Evolutionary conservation across 2,113 vertebrate species (phyloP).

Genomic region (Psittacula cyanocephala): DNA sequence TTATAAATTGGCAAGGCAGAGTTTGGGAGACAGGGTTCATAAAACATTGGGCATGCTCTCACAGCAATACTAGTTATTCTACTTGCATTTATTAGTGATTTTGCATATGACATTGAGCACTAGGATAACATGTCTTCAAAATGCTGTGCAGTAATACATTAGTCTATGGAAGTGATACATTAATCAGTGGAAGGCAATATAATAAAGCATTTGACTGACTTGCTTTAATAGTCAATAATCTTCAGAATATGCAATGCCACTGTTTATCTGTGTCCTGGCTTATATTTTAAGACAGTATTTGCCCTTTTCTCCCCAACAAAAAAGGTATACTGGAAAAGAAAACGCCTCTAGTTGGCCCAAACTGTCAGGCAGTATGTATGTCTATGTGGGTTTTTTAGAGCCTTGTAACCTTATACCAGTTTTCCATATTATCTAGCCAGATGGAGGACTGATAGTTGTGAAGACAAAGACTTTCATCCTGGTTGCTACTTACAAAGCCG

Average conservation of each 20-base stretch:
- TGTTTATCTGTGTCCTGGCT: background rate
- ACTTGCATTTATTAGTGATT: background rate
- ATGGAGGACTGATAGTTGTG: conserved; percentile 72
- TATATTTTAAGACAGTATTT: background rate
- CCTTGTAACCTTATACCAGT: background rate
- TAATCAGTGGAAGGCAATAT: background rate
- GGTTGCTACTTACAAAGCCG: conserved; percentile 71
- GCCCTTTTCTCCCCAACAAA: background rate
- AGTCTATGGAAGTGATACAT: background rate
- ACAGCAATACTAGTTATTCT: background rate
- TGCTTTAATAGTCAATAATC: background rate
- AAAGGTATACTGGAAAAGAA: background rate
- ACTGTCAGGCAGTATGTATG: background rate
- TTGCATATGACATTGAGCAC: background rate
- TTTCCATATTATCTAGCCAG: conserved; percentile 53
- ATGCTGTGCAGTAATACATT: background rate
- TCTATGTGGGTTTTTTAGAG: background rate
- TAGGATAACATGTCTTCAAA: background rate
- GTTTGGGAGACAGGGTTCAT: background rate
- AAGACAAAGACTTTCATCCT: conserved; percentile 74
- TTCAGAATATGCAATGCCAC: background rate
- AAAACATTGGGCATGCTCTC: background rate
- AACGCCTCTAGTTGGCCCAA: background rate
- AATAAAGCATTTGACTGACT: background rate
- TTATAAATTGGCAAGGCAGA: background rate